Base-by-base conservation (phyloP, 1,140 invertebrate genomes). In the Linepithema humile region DNA sequence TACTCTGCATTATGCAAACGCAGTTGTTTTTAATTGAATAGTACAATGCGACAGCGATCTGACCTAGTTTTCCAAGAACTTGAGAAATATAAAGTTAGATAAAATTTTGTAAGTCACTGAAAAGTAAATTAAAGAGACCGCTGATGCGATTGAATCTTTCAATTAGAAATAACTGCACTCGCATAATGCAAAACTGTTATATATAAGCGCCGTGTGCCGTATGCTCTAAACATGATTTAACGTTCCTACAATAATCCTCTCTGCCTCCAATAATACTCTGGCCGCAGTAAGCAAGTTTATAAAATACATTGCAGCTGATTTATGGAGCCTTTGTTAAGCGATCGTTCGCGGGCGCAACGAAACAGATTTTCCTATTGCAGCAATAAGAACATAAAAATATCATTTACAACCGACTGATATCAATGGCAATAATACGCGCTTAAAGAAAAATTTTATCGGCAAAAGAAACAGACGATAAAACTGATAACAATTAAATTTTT, bases 251-350 rank as follows among this genome's bases (percentile, higher is more conserved):
- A 50, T 38, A 82, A 48, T 57, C 38, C 43, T 26, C 5, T 2
- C 12, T 3, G 35, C 48, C 4, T n/a, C n/a, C 26, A 23, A 9
- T 29, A n/a, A n/a, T n/a, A n/a, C 5, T 2, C 23, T 6, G 10
- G 64, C n/a, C n/a, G n/a, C n/a, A n/a, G n/a, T n/a, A n/a, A n/a
- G n/a, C 23, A 43, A 20, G 64, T 80, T 80, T 80, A 43, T 70
- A 55, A 80, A 80, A 80, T 38, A 80, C 38, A 69, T 29, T 35
- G 7, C 48, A 69, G 70, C 6, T 69, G 64, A 80, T 80, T 80
- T 80, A 57, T 70, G n/a, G 32, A 53, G 75, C 15, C 35, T 69
- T 80, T 80, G 53, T 80, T 80, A 80, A 40, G 64, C 64, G 40
- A 69, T 80, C 48, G 35, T n/a, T 26, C 35, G 50, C 64, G 23